These are phyloP conservation scores for Heliothis virescens DNA, from an alignment of 1,140 invertebrate species.

Conservation along the genomic window DNA sequence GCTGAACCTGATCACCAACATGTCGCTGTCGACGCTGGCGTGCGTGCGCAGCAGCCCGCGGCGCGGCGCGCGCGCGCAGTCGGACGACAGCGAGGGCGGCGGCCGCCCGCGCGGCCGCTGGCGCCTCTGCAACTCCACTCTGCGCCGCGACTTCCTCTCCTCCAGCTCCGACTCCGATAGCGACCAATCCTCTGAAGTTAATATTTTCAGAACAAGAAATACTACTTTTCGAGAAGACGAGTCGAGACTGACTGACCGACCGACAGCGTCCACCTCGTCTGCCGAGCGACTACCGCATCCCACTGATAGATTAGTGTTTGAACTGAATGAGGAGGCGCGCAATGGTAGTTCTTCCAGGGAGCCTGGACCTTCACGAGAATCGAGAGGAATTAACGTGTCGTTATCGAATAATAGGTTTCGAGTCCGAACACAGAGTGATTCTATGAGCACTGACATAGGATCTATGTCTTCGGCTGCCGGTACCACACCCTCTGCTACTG, in stretches of 20 bases:
- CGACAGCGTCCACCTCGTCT: constrained; percentile 43
- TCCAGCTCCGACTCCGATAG: constrained; percentile 80
- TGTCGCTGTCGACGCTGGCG: constrained; percentile 74
- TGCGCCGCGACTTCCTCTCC: constrained; percentile 66
- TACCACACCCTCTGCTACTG: neutral
- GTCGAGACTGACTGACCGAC: constrained; percentile 50
- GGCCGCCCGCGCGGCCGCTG: constrained; percentile 55
- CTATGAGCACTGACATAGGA: constrained; percentile 12
- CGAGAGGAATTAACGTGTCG: constrained; percentile 63
- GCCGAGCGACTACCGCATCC: constrained; percentile 57
- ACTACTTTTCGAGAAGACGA: constrained; percentile 73
- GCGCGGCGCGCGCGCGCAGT: constrained; percentile 63
- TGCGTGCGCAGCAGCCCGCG: constrained; percentile 63
- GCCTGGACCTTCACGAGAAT: constrained; percentile 51
- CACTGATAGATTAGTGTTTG: constrained; percentile 72
- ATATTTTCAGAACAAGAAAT: constrained; percentile 77
- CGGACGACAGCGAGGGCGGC: constrained; percentile 60
- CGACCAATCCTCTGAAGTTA: constrained; percentile 76
- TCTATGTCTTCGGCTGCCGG: neutral
- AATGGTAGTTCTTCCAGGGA: constrained; percentile 54
- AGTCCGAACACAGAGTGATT: constrained; percentile 64
- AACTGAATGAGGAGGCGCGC: constrained; percentile 62
- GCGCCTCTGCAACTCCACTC: constrained; percentile 61
- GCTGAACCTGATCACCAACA: constrained; percentile 81
- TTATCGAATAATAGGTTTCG: constrained; percentile 68